phyloP scores from a whole-genome alignment of 1,140 invertebrate species.

The Neuroterus valhalla region DNA sequence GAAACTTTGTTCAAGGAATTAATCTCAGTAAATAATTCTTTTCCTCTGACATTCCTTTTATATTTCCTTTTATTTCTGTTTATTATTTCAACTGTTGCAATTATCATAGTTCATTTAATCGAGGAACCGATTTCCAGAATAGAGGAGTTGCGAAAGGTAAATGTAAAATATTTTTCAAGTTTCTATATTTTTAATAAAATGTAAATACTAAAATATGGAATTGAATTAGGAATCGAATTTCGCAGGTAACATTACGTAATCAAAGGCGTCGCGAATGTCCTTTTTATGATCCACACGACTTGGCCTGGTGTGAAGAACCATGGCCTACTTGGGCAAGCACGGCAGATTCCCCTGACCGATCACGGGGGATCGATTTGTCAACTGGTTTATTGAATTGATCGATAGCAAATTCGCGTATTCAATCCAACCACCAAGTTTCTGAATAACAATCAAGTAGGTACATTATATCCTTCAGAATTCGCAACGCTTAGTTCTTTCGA shows the following conservation, averaged over 20 bases:
- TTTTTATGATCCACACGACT: constrained; percentile 9
- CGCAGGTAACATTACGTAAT: constrained; percentile 8
- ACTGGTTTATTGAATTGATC: background rate
- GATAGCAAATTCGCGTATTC: background rate
- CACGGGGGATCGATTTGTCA: constrained; percentile 7
- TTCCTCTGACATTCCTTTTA: no score
- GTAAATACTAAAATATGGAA: no score
- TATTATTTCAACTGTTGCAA: no score
- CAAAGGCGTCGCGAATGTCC: background rate
- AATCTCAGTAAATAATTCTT: no score
- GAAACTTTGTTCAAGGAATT: no score
- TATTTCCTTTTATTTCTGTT: no score
- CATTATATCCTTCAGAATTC: background rate
- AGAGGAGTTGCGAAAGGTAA: no score
- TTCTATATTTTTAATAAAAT: no score
- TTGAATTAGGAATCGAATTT: background rate
- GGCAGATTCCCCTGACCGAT: constrained; percentile 15
- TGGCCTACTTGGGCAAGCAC: constrained; percentile 29
- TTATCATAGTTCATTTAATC: no score
- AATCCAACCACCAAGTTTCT: background rate
- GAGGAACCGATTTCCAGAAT: no score
- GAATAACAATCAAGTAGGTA: background rate
- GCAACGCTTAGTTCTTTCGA: background rate
- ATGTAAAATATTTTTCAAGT: no score
- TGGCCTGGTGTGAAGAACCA: constrained; percentile 25